phyloP scores from a whole-genome alignment of 2,888 invertebrate genomes.

The Dusona sp. region DNA sequence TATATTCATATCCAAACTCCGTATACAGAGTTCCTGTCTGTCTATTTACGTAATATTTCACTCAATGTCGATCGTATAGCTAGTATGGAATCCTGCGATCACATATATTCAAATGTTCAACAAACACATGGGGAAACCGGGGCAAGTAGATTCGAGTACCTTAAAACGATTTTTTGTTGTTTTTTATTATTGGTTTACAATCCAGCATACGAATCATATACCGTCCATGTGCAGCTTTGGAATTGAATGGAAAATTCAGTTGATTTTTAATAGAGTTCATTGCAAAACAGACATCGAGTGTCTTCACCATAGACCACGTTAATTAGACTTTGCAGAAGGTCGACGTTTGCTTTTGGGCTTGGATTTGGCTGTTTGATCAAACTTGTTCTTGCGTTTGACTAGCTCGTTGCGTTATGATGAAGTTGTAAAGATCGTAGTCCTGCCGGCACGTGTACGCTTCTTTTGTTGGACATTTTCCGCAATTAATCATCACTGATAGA shows the following conservation, averaged over 20 bases:
- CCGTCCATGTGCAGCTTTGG: too few species aligned
- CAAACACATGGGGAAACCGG: too few species aligned
- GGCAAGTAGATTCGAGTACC: too few species aligned
- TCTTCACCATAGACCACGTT: too few species aligned
- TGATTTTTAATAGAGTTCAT: too few species aligned
- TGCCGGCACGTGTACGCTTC: neutral
- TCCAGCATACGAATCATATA: too few species aligned
- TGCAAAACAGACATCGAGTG: neutral
- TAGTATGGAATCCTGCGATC: too few species aligned
- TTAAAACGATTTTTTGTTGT: neutral
- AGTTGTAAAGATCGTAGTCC: neutral
- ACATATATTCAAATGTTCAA: too few species aligned
- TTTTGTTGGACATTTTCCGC: neutral
- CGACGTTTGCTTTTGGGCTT: neutral
- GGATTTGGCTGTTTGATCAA: neutral
- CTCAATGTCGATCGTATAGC: neutral
- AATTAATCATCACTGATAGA: neutral
- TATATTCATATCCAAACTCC: too few species aligned
- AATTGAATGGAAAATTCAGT: too few species aligned
- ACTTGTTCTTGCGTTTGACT: neutral
- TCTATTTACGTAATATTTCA: neutral
- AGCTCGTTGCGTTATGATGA: neutral
- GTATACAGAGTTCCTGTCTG: too few species aligned
- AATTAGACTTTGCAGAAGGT: neutral
- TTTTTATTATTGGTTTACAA: neutral